Percentiles rank a stretch among this genome's conserved stretches.
phyloP scores from a whole-genome alignment of 2,797 vertebrate genomes.

The Oryzias sinensis region DNA sequence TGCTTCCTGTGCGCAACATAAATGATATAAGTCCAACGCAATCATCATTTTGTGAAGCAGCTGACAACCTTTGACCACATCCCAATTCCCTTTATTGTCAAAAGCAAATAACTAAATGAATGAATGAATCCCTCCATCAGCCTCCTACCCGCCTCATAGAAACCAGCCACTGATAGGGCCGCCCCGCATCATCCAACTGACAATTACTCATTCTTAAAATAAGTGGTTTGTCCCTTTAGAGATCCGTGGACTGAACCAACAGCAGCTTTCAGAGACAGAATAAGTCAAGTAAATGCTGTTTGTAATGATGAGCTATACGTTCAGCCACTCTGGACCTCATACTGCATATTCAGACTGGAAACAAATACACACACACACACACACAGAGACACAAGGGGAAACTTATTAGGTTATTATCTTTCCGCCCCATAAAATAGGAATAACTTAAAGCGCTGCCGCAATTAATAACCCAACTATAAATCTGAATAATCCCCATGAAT shows the following conservation, averaged over 20 bases:
- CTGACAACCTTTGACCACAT: neutral
- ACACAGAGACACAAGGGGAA: constrained; percentile 52
- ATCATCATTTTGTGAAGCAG: neutral
- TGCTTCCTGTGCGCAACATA: no score
- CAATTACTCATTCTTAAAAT: constrained; percentile 45
- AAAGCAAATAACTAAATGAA: no score
- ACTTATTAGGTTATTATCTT: constrained; percentile 86
- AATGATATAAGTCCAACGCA: no score
- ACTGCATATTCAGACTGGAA: constrained; percentile 61
- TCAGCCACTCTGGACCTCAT: constrained; percentile 35
- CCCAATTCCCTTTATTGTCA: constrained; percentile 4
- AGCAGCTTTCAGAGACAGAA: constrained; percentile 42
- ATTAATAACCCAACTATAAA: constrained; percentile 83
- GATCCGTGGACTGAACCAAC: constrained; percentile 40
- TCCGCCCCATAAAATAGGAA: constrained; percentile 83
- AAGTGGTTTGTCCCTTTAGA: constrained; percentile 43
- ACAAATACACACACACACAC: constrained; percentile 33
- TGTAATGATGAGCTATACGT: constrained; percentile 54
- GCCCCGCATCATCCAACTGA: constrained; percentile 17
- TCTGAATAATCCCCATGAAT: constrained; percentile 80
- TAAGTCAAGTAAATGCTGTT: constrained; percentile 47
- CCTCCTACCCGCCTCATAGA: constrained; percentile 15
- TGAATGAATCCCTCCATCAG: neutral
- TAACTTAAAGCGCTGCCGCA: constrained; percentile 76
- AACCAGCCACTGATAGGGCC: constrained; percentile 30